These are phyloP conservation scores for Steinernema feltiae DNA, from an alignment of 1,140 invertebrate species.

Conservation along the genomic window DNA sequence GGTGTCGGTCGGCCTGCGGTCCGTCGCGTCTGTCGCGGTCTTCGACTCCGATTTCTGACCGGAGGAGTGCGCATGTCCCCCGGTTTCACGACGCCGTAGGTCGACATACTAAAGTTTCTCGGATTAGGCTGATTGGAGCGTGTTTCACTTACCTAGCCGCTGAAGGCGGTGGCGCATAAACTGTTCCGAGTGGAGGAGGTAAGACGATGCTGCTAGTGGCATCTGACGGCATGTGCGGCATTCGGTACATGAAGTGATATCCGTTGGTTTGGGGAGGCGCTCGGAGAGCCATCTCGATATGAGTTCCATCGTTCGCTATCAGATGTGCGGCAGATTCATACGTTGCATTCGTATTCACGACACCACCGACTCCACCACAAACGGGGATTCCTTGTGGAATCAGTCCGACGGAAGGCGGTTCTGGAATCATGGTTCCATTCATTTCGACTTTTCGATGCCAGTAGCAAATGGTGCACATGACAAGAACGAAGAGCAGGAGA, in stretches of 20 bases:
- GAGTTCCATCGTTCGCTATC: not conserved
- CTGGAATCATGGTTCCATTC: not conserved
- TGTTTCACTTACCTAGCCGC: not conserved
- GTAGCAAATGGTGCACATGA: constrained; percentile 2
- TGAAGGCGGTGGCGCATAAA: not conserved
- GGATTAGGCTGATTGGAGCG: not conserved
- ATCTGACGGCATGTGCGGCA: not conserved
- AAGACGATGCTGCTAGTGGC: not conserved
- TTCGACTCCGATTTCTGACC: not conserved
- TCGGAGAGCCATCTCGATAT: not conserved
- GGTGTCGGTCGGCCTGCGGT: not conserved
- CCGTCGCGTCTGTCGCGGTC: not conserved
- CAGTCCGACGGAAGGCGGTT: not conserved
- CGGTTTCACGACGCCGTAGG: not conserved
- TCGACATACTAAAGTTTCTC: not conserved
- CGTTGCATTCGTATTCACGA: not conserved
- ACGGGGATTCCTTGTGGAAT: not conserved
- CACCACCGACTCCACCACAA: not conserved
- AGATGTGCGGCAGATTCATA: not conserved
- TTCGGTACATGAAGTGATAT: not conserved
- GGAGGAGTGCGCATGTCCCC: not conserved
- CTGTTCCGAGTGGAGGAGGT: not conserved
- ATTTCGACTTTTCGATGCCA: not conserved
- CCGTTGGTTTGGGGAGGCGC: not conserved
- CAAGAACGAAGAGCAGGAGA: not conserved